phyloP scores from a whole-genome alignment of 2,888 invertebrate genomes.

The Drosophila neutralis region DNA sequence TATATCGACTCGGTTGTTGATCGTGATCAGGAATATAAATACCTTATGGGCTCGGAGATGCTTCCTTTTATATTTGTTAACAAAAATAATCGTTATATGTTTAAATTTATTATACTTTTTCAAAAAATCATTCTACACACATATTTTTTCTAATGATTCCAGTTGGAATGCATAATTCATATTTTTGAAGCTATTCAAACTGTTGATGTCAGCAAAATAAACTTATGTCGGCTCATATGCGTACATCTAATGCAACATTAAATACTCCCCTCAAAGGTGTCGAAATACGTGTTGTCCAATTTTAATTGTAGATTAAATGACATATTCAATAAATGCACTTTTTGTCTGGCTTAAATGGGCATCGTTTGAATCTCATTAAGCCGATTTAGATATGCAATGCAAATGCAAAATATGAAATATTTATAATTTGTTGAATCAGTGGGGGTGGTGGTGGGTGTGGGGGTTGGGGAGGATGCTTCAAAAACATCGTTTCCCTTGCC shows the following conservation, averaged over 20 bases:
- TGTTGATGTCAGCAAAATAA: not conserved
- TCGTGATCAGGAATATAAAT: no score
- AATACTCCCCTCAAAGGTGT: not conserved
- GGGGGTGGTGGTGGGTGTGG: not conserved
- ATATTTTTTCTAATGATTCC: not conserved
- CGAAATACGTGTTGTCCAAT: not conserved
- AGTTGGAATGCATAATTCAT: not conserved
- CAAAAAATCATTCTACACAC: rapidly evolving
- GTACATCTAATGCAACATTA: not conserved
- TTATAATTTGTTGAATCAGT: not conserved
- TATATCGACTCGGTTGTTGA: no score
- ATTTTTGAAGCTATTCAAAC: not conserved
- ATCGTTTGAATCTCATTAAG: not conserved
- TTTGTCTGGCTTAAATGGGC: not conserved
- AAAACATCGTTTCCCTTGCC: conserved; percentile 20
- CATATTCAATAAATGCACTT: conserved; percentile 1
- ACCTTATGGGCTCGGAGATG: no score
- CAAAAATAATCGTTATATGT: not conserved
- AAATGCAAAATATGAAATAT: conserved; percentile 1
- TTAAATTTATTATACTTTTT: not conserved
- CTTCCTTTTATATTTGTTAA: not conserved
- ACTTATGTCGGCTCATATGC: not conserved
- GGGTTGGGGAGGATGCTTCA: not conserved
- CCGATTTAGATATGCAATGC: not conserved
- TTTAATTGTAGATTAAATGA: not conserved